Conservation (phyloP, 2,113 vertebrate species). For the Cacatua alba region DNA sequence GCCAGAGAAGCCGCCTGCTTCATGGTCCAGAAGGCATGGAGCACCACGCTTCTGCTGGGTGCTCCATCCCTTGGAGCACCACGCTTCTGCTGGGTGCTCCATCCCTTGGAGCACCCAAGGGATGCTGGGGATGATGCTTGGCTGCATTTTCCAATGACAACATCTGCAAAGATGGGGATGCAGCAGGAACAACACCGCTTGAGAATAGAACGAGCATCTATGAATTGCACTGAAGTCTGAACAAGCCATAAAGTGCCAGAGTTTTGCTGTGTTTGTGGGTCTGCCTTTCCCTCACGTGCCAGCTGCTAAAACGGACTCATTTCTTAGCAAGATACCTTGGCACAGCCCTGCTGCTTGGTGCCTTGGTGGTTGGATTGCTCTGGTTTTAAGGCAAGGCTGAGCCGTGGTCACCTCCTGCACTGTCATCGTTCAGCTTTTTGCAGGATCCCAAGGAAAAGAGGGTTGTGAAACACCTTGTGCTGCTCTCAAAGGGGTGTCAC, state of each 20-base stretch:
- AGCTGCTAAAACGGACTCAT: neutral
- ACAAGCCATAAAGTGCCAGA: neutral
- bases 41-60: neutral
- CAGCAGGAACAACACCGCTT: neutral
- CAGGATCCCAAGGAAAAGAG: neutral
- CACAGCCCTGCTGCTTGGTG: neutral
- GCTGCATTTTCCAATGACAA: neutral
- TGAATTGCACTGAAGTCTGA: neutral
- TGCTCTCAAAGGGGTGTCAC: neutral
- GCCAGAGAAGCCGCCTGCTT: neutral
- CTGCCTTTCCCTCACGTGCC: neutral
- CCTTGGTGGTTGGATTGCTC: neutral
- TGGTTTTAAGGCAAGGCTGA: neutral
- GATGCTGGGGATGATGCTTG: neutral
- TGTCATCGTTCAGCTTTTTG: neutral
- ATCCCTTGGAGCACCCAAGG: neutral
- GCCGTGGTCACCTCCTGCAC: fast-evolving
- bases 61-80: too few relatives aligned
- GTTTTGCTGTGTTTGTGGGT: neutral
- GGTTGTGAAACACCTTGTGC: neutral
- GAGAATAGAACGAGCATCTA: neutral
- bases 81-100: neutral
- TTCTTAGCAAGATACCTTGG: neutral
- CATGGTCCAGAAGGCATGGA: neutral
- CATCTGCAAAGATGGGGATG: neutral